A percentile compares a stretch with the other conserved stretches of the same genome.
Evolutionary conservation across 2,888 invertebrate genomes (phyloP).

Genomic region (Agapostemon virescens): DNA sequence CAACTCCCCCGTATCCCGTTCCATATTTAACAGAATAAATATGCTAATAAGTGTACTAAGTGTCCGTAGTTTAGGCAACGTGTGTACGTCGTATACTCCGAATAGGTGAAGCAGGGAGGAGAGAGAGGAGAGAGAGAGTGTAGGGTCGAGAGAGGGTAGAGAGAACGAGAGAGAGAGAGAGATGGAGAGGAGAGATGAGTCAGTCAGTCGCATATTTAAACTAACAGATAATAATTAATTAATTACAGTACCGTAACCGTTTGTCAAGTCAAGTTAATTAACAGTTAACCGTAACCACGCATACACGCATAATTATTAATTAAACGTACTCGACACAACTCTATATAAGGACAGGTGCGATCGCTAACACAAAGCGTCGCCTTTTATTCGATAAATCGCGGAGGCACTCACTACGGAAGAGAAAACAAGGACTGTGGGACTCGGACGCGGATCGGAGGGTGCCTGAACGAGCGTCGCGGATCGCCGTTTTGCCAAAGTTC

Average conservation of each 20-base stretch:
- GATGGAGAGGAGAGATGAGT: slow-evolving; percentile 57
- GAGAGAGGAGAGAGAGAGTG: slow-evolving; percentile 24
- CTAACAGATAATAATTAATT: slow-evolving; percentile 78
- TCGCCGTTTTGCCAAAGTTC: slow-evolving; percentile 7
- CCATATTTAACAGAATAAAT: slow-evolving; percentile 73
- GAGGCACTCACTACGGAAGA: slow-evolving; percentile 79
- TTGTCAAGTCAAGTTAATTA: slow-evolving; percentile 75
- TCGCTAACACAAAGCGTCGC: slow-evolving; percentile 62
- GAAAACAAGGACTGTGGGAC: slow-evolving; percentile 72
- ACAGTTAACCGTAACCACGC: slow-evolving; percentile 70
- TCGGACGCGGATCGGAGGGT: slow-evolving; percentile 78
- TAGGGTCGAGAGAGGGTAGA: slow-evolving; percentile 35
- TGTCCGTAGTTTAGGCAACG: slow-evolving; percentile 80
- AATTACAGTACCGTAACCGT: slow-evolving; percentile 75
- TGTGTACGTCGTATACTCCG: slow-evolving; percentile 78
- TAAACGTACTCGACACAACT: slow-evolving; percentile 72
- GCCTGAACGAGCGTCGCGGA: slow-evolving; percentile 64
- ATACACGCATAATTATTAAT: slow-evolving; percentile 73
- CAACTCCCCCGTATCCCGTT: slow-evolving; percentile 38
- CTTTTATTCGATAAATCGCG: slow-evolving; percentile 75
- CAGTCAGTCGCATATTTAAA: slow-evolving; percentile 76
- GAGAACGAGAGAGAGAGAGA: slow-evolving; percentile 35
- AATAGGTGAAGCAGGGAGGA: slow-evolving; percentile 46
- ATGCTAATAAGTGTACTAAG: slow-evolving; percentile 80
- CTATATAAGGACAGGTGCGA: slow-evolving; percentile 64